Evolutionary conservation across 2,888 invertebrate genomes (phyloP), one percentile per base, ranked within the genome.

Genomic region (Stenolophus ochropezus): DNA sequence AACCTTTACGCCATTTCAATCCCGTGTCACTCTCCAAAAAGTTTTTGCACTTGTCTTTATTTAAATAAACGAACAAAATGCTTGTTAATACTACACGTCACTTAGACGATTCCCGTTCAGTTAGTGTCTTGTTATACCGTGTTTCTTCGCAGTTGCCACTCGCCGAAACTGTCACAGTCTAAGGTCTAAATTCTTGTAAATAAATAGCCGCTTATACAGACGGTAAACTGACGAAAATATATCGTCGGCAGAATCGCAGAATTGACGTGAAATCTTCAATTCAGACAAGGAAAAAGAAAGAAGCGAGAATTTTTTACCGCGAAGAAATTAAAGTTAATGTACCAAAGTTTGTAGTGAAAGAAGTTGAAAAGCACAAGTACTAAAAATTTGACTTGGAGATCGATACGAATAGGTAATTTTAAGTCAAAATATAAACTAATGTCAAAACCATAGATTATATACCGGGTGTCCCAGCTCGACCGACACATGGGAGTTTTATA

Each of bases 31-130:
- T 49, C 25, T 21, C 71, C 69, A 21, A 8, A 8, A 14, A 6
- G 18, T 79, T 79, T 79, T 71, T 79, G 11, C 33, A 79, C 79
- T 79, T 79, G 79, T 79, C 79, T 79, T 51, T 47, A 79, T 79
- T 79, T 79, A 79, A 79, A 79, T 79, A 79, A 42, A 42, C 61
- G 61, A 79, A 69, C 69, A 69, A 79, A 79, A 79, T 79, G 69
- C 79, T 79, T 79, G 79, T 79, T 79, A 79, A 79, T 79, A 79
- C 79, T 23, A 65, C 65, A 14, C n/a, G n/a, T 5, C 25, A 11
- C 23, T 74, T 49, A 47, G 75, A 21, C 5, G 4, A 8, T 56
- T 20, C 14, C 14, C 21, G 5, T 20, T 2, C 33, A 6, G 8
- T 42, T 42, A 42, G 1, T 42, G 33, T 42, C 33, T 4, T 42